Conservation (phyloP, 2,113 vertebrate genomes). For the Channa maculata region DNA sequence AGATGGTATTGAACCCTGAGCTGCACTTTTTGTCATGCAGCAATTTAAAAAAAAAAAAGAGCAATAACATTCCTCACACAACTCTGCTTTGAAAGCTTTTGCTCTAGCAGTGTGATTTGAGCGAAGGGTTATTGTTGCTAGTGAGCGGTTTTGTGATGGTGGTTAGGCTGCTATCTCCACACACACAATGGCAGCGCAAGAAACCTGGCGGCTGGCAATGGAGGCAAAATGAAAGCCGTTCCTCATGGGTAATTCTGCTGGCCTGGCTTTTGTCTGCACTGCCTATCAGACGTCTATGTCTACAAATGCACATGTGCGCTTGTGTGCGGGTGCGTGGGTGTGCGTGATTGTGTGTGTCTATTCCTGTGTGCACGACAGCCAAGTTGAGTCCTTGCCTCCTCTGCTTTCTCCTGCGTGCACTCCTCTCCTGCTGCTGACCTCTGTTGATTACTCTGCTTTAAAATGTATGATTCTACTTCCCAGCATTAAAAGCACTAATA, state of each 20-base stretch:
- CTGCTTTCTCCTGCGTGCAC: background rate
- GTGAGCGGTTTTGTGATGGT: slow-evolving; percentile 35
- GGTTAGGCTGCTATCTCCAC: slow-evolving; percentile 49
- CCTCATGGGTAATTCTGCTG: slow-evolving; percentile 67
- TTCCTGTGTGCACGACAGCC: slow-evolving; percentile 34
- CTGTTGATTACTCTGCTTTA: slow-evolving; percentile 42
- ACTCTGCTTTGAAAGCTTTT: slow-evolving; percentile 37
- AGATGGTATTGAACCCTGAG: slow-evolving; percentile 19
- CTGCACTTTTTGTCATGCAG: slow-evolving; percentile 35
- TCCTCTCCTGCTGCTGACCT: slow-evolving; percentile 21
- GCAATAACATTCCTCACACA: slow-evolving; percentile 57
- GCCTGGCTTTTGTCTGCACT: slow-evolving; percentile 62
- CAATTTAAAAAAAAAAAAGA: background rate
- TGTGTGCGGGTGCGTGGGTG: background rate
- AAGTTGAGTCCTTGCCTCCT: slow-evolving; percentile 34
- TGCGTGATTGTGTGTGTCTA: slow-evolving; percentile 9
- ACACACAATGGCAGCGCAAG: slow-evolving; percentile 58
- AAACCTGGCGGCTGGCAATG: slow-evolving; percentile 52
- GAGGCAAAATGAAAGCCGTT: slow-evolving; percentile 73
- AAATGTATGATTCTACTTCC: slow-evolving; percentile 42
- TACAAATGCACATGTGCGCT: slow-evolving; percentile 7
- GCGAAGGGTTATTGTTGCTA: slow-evolving; percentile 60
- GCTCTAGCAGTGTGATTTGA: slow-evolving; percentile 24
- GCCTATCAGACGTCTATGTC: slow-evolving; percentile 51
- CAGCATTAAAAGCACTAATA: slow-evolving; percentile 18